Conservation (phyloP, 2,888 invertebrate genomes). For the Mythimna loreyi region DNA sequence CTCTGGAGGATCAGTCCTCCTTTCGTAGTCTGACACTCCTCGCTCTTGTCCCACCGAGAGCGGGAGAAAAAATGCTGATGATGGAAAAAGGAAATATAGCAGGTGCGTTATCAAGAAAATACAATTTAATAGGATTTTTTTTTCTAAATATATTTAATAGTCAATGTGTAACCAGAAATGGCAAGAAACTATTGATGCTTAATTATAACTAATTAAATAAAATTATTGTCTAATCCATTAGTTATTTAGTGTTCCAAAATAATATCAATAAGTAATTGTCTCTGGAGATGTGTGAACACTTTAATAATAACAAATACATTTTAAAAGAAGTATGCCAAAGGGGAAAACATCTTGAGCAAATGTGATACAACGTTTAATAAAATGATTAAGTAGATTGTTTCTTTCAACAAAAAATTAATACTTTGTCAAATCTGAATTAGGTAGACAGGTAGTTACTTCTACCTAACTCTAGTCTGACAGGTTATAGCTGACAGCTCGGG, state of each 20-base stretch:
- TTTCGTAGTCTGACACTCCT: no score
- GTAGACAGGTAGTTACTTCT: neutral
- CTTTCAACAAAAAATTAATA: neutral
- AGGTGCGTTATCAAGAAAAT: neutral
- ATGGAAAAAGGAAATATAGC: neutral
- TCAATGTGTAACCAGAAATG: conserved; percentile 49
- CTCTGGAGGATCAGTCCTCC: no score
- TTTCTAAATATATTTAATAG: conserved; percentile 34
- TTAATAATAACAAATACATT: neutral
- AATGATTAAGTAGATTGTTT: neutral
- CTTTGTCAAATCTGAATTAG: neutral
- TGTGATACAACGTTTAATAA: neutral
- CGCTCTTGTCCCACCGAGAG: no score
- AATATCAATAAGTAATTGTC: conserved; percentile 41
- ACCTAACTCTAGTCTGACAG: neutral
- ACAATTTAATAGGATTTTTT: neutral
- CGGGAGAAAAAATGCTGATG: no score
- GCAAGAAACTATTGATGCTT: conserved; percentile 50
- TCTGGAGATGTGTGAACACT: neutral
- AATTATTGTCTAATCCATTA: conserved; percentile 20
- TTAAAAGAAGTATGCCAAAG: neutral
- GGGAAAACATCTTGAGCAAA: neutral
- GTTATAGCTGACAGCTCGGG: no score
- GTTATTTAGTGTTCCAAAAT: conserved; percentile 7
- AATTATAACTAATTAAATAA: conserved; percentile 15